Base-by-base conservation (phyloP, 2,888 invertebrate genomes). In the Galeopsomyia nigrocyanea region DNA sequence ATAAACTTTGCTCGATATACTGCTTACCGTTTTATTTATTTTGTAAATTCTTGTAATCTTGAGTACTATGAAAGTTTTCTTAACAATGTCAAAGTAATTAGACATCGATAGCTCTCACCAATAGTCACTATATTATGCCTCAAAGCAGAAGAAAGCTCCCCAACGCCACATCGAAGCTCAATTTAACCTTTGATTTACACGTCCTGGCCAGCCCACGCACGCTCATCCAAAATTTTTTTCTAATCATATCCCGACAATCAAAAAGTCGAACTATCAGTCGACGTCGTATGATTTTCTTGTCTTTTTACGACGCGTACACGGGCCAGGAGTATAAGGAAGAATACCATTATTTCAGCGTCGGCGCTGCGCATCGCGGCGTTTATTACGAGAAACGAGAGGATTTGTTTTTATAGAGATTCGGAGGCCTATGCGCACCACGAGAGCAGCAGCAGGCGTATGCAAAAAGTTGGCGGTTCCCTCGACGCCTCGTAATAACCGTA, bases 401-500 rank as follows among this genome's bases (percentile, higher is more conserved):
- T 74, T 71, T 64, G 68, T 70, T 71, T 74, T 71, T 74, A 74
- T 74, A 74, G 70, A 67, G 62, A 13, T n/a, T 17, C 50, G 21
- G 21, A 56, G 56, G 39, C 39, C 39, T 39, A 56, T 7, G 17
- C 55, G 58, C 17, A 39, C 13, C 9, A 26, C 22, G 39, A 58
- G 58, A 58, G 58, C 22, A 19, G 21, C 69, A 72, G 76, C 76
- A 51, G 55, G 77, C 78, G 77, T 79, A 79, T 80, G 79, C 76
- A 77, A 77, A 77, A 77, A 73, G 77, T 76, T 77, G 75, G 75
- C 76, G 56, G 31, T 62, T 51, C 49, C 62, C 67, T 68, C 61
- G 60, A 13, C 74, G 77, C 78, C 77, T 75, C 76, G 79, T 82
- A 81, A 81, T 82, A 83, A 83, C 81, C 83, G 81, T 82, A 81